These are phyloP conservation scores for Pseudomyrmex concolor DNA, from an alignment of 1,140 invertebrate species.

Conservation along the genomic window DNA sequence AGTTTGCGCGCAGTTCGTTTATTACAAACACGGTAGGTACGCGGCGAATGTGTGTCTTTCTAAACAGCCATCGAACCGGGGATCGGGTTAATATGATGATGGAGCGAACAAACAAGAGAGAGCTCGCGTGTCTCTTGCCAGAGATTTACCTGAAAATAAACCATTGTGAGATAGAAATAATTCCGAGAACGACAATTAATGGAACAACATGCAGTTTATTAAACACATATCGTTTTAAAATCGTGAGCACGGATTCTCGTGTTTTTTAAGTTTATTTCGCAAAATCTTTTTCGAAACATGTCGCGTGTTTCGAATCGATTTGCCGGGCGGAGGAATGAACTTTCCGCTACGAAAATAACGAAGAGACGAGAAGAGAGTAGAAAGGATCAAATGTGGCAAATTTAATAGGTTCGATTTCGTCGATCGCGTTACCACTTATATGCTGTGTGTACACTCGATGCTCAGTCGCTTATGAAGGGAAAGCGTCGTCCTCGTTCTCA, in stretches of 20 bases:
- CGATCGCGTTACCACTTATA: constrained; percentile 25
- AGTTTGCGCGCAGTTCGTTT: constrained; percentile 26
- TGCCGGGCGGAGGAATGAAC: too few species aligned
- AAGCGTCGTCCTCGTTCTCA: constrained; percentile 28
- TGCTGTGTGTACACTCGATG: constrained; percentile 40
- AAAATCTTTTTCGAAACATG: background rate
- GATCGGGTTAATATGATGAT: constrained; percentile 34
- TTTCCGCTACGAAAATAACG: too few species aligned
- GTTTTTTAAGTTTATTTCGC: background rate
- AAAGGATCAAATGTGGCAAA: constrained; percentile 29
- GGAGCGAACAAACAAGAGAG: constrained; percentile 1
- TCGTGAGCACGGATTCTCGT: too few species aligned
- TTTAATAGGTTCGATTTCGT: constrained; percentile 69
- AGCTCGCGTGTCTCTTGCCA: background rate
- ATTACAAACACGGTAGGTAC: constrained; percentile 15
- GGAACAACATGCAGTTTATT: too few species aligned
- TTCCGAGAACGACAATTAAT: constrained; percentile 11
- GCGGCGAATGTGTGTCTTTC: constrained; percentile 42
- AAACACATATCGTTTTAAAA: too few species aligned
- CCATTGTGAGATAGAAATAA: constrained; percentile 13
- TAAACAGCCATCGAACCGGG: constrained; percentile 27
- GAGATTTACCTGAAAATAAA: constrained; percentile 35
- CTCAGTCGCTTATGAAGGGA: constrained; percentile 45
- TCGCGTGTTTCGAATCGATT: too few species aligned
- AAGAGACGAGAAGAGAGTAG: too few species aligned